Evolutionary conservation across 2,888 invertebrate species (phyloP).

Genomic region (Oligia strigilis): DNA sequence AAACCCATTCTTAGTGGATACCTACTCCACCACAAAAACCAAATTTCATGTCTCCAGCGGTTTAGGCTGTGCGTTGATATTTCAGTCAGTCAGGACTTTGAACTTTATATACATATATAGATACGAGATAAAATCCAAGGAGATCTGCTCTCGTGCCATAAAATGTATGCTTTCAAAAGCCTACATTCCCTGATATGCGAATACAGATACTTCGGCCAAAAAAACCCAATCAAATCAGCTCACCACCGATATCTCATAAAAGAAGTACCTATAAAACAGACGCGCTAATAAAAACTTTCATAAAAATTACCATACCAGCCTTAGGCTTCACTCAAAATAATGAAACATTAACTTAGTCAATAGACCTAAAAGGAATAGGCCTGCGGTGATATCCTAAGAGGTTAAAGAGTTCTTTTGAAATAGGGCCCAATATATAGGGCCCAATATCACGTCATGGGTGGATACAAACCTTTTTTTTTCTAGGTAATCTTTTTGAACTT

Average conservation of each 20-base stretch:
- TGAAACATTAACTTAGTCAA: slow-evolving; percentile 70
- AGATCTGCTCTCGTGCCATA: background rate
- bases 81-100: too few species aligned
- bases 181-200: background rate
- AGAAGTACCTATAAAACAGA: slow-evolving; percentile 23
- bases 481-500: slow-evolving; percentile 44
- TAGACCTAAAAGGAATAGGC: slow-evolving; percentile 56
- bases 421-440: slow-evolving; percentile 44
- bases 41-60: too few species aligned
- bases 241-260: slow-evolving; percentile 44
- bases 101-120: too few species aligned
- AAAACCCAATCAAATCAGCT: slow-evolving; percentile 26
- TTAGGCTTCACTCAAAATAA: slow-evolving; percentile 67
- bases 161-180: background rate
- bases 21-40: too few species aligned
- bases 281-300: slow-evolving; percentile 51
- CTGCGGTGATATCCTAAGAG: slow-evolving; percentile 55
- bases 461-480: slow-evolving; percentile 18
- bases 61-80: too few species aligned
- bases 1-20: too few species aligned
- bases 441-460: slow-evolving; percentile 25
- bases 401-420: slow-evolving; percentile 56
- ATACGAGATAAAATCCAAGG: background rate
- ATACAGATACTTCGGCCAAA: background rate
- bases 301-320: slow-evolving; percentile 58